Percentiles rank a stretch among this genome's conserved stretches.
Evolutionary conservation across 1,140 invertebrate species (phyloP).

Genomic region (Cheumatopsyche charites): DNA sequence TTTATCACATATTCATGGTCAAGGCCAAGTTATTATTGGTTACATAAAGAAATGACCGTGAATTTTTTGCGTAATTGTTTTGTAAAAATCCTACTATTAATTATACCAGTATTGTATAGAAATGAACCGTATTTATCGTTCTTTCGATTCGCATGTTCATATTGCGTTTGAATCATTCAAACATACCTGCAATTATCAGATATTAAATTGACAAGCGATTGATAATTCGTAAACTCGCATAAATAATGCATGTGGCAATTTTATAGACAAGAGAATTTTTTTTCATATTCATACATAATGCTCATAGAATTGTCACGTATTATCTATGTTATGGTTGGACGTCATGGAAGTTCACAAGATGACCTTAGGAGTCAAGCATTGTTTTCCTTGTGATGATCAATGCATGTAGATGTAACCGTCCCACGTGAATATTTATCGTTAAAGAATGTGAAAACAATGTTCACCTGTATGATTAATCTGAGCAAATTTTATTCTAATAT

Average conservation of each 20-base stretch:
- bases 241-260: too few relatives aligned
- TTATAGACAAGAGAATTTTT: too few relatives aligned
- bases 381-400: not conserved
- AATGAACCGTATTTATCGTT: not conserved
- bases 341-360: constrained; percentile 24
- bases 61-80: not conserved
- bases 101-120: not conserved
- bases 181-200: not conserved
- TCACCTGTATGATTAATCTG: too few relatives aligned
- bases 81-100: not conserved
- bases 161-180: not conserved
- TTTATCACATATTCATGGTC: constrained; percentile 12
- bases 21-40: constrained; percentile 3
- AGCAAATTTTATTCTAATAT: too few relatives aligned
- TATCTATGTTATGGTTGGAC: constrained; percentile 10
- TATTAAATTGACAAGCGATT: too few relatives aligned
- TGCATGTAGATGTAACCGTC: not conserved
- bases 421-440: not conserved
- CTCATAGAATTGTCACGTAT: not conserved
- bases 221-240: too few relatives aligned
- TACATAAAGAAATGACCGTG: constrained; percentile 12
- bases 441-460: too few relatives aligned
- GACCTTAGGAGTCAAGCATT: constrained; percentile 18
- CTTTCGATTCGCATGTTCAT: not conserved
- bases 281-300: too few relatives aligned